A percentile compares a stretch with the other conserved stretches of the same genome.
These are phyloP conservation scores for Mustelus asterias DNA, from an alignment of 2,113 vertebrate genomes.

Conservation along the genomic window DNA sequence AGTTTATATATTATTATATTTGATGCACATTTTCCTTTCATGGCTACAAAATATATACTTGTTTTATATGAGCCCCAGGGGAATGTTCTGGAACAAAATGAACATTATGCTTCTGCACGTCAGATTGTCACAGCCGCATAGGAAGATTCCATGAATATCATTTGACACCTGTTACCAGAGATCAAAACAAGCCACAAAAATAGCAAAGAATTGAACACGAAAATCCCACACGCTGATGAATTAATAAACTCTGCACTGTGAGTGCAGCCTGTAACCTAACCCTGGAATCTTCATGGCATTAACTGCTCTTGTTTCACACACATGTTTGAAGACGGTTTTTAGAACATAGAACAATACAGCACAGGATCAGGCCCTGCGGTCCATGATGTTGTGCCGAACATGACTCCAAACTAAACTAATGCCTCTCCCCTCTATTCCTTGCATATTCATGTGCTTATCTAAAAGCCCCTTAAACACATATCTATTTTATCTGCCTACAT, in stretches of 20 bases:
- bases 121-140: not conserved
- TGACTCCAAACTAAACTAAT: no score
- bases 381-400: no score
- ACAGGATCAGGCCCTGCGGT: no score
- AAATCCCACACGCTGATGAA: not conserved
- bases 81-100: not conserved
- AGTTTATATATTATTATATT: not conserved
- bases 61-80: not conserved
- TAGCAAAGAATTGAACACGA: not conserved
- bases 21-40: not conserved
- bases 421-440: no score
- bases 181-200: not conserved
- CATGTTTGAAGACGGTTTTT: not conserved
- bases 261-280: not conserved
- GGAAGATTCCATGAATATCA: not conserved
- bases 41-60: not conserved
- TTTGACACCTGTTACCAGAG: not conserved
- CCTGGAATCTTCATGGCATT: not conserved
- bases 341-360: no score
- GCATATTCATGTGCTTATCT: no score
- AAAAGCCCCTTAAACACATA: no score
- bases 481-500: no score
- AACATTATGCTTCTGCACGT: not conserved
- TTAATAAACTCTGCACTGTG: not conserved
- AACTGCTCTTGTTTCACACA: not conserved